These are phyloP conservation scores for Semnopithecus entellus DNA, from an alignment of 2,113 vertebrate genomes.

Conservation along the genomic window DNA sequence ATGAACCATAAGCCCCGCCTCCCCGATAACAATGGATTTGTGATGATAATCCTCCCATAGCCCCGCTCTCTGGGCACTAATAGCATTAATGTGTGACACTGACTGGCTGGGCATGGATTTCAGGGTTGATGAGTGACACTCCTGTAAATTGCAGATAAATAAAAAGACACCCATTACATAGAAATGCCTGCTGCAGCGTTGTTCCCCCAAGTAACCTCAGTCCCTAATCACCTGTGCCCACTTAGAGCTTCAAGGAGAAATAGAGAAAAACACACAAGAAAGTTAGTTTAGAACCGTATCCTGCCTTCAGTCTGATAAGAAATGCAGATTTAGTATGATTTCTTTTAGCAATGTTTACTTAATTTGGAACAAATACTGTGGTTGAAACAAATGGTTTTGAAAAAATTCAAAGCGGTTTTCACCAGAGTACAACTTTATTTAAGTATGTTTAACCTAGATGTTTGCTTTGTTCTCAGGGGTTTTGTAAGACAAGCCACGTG, in stretches of 20 bases:
- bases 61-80: background rate
- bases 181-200: background rate
- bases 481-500: conserved; percentile 62
- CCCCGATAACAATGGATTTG: background rate
- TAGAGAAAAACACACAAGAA: background rate
- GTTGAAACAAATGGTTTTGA: conserved; percentile 49
- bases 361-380: conserved; percentile 38
- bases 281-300: conserved; percentile 31
- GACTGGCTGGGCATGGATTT: background rate
- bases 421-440: background rate
- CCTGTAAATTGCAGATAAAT: background rate
- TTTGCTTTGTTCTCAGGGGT: conserved; percentile 68
- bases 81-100: too few relatives aligned
- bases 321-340: conserved; percentile 30
- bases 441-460: conserved; percentile 61
- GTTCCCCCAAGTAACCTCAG: background rate
- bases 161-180: background rate
- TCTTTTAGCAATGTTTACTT: conserved; percentile 57
- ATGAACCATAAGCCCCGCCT: too few relatives aligned
- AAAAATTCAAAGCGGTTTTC: conserved; percentile 56
- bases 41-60: background rate
- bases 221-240: background rate
- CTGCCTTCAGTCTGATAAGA: conserved; percentile 37
- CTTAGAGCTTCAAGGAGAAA: background rate
- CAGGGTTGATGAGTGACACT: background rate